Percentiles rank a stretch among this genome's conserved stretches.
phyloP scores from a whole-genome alignment of 1,140 invertebrate genomes.

The Berghia stephanieae region DNA sequence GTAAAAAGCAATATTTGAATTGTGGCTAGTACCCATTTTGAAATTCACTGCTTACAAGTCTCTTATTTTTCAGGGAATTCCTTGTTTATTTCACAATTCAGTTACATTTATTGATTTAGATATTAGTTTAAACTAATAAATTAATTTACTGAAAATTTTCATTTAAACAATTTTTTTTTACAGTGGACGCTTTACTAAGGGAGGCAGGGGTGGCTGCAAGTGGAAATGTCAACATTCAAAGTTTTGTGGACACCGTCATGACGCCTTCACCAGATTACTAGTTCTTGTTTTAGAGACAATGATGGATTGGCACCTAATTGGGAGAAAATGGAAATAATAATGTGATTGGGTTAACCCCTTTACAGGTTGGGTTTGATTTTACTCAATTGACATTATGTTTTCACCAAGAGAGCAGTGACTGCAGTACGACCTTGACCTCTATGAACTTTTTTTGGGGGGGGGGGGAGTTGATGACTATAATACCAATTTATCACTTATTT shows the following conservation, averaged over 20 bases:
- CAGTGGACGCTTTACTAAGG: slow-evolving; percentile 90
- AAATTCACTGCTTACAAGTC: background rate
- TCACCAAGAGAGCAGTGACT: too few relatives aligned
- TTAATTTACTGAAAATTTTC: background rate
- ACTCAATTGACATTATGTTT: too few relatives aligned
- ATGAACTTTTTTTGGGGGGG: too few relatives aligned
- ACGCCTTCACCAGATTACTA: slow-evolving; percentile 94
- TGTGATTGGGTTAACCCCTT: too few relatives aligned
- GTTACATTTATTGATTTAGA: background rate
- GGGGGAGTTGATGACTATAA: too few relatives aligned
- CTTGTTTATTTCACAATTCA: background rate
- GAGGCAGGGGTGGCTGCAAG: slow-evolving; percentile 88
- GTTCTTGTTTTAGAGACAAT: too few relatives aligned
- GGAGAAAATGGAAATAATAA: too few relatives aligned
- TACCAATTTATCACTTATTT: too few relatives aligned
- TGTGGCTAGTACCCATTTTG: background rate
- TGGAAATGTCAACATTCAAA: slow-evolving; percentile 86
- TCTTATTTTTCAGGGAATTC: background rate
- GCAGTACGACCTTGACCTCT: too few relatives aligned
- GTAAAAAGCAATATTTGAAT: too few relatives aligned
- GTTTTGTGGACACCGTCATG: slow-evolving; percentile 92
- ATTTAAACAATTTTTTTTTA: slow-evolving; percentile 52
- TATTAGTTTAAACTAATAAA: background rate
- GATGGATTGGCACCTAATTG: too few relatives aligned
- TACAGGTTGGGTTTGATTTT: too few relatives aligned